These are phyloP conservation scores for Chrysogorgia sp. DNA, from an alignment of 92 coral and sea anemone genomes.

Conservation along the genomic window DNA sequence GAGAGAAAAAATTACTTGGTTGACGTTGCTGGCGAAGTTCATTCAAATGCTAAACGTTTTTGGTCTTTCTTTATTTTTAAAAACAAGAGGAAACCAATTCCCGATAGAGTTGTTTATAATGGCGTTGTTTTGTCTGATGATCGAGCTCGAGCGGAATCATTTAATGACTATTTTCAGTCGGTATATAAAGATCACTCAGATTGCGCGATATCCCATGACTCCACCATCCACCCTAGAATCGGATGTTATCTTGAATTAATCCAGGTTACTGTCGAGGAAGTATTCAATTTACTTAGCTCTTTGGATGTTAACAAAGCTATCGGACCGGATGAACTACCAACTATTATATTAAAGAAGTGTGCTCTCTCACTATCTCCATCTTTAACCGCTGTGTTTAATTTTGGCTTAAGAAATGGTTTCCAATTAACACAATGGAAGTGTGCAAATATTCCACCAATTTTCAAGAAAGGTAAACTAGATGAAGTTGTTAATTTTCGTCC, in stretches of 20 bases:
- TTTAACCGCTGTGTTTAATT: slow-evolving; percentile 49
- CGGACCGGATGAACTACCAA: slow-evolving; percentile 62
- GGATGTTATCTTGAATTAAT: slow-evolving; percentile 28
- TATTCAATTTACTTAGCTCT: slow-evolving; percentile 28
- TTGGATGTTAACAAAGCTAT: slow-evolving; percentile 55
- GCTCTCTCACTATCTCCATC: slow-evolving; percentile 54
- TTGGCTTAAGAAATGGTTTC: slow-evolving; percentile 37
- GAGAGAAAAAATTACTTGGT: no score
- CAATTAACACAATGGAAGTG: slow-evolving; percentile 47
- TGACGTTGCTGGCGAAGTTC: no score
- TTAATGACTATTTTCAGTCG: slow-evolving; percentile 59
- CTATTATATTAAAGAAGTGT: slow-evolving; percentile 48
- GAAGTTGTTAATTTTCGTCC: neutral
- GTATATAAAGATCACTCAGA: slow-evolving; percentile 53
- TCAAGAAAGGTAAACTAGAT: slow-evolving; percentile 28
- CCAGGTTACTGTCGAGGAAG: slow-evolving; percentile 57
- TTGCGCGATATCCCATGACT: slow-evolving; percentile 22
- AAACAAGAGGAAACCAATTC: no score
- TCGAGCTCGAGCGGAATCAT: slow-evolving; percentile 58
- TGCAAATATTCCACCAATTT: slow-evolving; percentile 60
- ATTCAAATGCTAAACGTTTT: no score
- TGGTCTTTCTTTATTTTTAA: no score
- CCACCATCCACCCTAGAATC: slow-evolving; percentile 34
- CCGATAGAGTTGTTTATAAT: no score
- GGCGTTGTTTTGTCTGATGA: no score